These are phyloP conservation scores for Polyergus mexicanus DNA, from an alignment of 1,140 invertebrate genomes.

Conservation along the genomic window DNA sequence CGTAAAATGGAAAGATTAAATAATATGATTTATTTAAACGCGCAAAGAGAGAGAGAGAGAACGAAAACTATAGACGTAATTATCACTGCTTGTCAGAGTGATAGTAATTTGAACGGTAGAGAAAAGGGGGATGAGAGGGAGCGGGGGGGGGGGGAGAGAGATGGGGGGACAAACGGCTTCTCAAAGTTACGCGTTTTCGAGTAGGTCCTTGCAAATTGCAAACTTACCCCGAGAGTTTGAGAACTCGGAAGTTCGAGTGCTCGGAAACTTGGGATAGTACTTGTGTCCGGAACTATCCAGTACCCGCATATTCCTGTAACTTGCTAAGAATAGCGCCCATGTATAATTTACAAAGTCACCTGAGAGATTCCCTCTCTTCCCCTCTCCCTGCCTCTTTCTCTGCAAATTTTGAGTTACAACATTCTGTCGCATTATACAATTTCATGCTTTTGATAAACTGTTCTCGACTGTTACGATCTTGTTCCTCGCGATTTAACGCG, in stretches of 20 bases:
- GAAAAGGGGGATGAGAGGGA: background rate
- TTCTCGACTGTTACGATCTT: background rate
- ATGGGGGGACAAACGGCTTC: conserved; percentile 33
- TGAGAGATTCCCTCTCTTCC: background rate
- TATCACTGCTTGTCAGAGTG: conserved; percentile 37
- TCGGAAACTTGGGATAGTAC: conserved; percentile 49
- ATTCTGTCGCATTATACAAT: background rate
- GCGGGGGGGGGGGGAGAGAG: background rate
- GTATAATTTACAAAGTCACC: conserved; percentile 63
- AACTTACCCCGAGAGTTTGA: conserved; percentile 50
- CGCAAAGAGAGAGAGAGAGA: too few species aligned
- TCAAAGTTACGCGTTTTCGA: conserved; percentile 61
- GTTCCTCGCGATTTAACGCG: conserved; percentile 9
- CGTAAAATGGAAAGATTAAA: conserved; percentile 48
- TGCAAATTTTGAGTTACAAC: conserved; percentile 35
- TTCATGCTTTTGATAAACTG: conserved; percentile 23
- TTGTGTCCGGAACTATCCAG: conserved; percentile 44
- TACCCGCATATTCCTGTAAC: conserved; percentile 58
- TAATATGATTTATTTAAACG: conserved; percentile 46
- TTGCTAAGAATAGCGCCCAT: conserved; percentile 52
- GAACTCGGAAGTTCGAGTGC: conserved; percentile 59
- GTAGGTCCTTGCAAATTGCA: conserved; percentile 59
- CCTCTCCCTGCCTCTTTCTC: background rate
- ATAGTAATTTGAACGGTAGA: conserved; percentile 47
- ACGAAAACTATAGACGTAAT: conserved; percentile 39